These are phyloP conservation scores for Pithecia hirsuta DNA, from an alignment of 2,797 vertebrate genomes.

Conservation along the genomic window DNA sequence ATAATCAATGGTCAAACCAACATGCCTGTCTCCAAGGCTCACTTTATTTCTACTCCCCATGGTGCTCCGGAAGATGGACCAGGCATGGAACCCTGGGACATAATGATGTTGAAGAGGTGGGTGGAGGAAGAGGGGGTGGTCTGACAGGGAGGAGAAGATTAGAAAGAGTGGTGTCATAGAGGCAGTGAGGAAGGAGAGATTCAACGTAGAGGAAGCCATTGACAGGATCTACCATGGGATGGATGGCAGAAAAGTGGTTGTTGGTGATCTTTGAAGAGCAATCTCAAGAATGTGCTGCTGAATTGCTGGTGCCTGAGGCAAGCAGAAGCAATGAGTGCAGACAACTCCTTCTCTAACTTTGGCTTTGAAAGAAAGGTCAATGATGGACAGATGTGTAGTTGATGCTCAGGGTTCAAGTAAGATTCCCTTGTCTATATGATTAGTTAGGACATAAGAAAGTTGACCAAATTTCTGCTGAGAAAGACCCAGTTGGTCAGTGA, in stretches of 20 bases:
- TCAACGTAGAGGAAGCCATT: neutral
- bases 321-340: neutral
- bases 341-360: neutral
- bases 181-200: neutral
- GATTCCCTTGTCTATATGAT: neutral
- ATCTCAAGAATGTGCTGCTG: neutral
- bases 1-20: neutral
- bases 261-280: neutral
- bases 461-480: slow-evolving; percentile 16
- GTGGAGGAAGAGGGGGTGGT: neutral
- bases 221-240: neutral
- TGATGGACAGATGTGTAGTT: neutral
- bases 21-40: neutral
- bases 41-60: neutral
- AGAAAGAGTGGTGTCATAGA: neutral
- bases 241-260: rapidly evolving
- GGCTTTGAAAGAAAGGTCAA: neutral
- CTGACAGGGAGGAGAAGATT: neutral
- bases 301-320: neutral
- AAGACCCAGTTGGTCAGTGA: neutral
- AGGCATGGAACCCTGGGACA: neutral
- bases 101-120: neutral
- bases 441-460: neutral
- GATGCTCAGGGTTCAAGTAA: neutral
- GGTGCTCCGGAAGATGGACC: neutral